Evolutionary conservation across 2,797 vertebrate genomes (phyloP).

Genomic region (Macropus fuliginosus): DNA sequence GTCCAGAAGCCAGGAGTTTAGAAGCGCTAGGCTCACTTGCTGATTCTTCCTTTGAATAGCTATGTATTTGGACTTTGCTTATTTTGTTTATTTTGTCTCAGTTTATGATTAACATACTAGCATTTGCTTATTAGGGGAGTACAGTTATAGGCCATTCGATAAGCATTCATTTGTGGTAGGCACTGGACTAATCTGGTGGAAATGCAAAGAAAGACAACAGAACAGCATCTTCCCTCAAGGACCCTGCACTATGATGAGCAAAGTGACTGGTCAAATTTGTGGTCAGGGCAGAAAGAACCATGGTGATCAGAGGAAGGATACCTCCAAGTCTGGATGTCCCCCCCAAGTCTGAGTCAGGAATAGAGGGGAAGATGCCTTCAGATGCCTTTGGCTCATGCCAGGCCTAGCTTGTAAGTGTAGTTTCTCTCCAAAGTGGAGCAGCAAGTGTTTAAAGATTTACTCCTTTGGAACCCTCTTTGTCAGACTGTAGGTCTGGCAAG

Average conservation of each 20-base stretch:
- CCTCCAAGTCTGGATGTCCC: background rate
- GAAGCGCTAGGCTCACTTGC: background rate
- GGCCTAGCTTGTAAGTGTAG: background rate
- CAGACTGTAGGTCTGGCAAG: conserved; percentile 1
- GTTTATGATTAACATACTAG: background rate
- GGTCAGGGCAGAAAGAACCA: background rate
- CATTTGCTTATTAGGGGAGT: background rate
- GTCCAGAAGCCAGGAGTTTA: conserved; percentile 8
- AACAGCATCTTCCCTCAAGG: background rate
- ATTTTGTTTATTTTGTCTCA: background rate
- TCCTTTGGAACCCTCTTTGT: conserved; percentile 13
- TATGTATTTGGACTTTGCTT: background rate
- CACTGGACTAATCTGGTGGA: background rate
- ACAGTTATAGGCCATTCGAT: background rate
- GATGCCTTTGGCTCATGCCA: background rate
- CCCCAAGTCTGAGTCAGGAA: background rate
- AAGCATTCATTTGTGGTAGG: background rate
- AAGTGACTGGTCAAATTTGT: background rate
- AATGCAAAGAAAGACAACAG: background rate
- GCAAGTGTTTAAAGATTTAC: background rate
- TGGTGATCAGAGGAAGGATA: rapidly evolving
- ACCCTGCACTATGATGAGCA: background rate
- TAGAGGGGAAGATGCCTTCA: background rate
- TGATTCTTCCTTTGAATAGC: background rate
- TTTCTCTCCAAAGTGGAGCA: conserved; percentile 1